Evolutionary conservation across 2,113 vertebrate genomes (phyloP), one percentile per base, ranked within the genome.

Genomic region (Spea multiplicata): DNA sequence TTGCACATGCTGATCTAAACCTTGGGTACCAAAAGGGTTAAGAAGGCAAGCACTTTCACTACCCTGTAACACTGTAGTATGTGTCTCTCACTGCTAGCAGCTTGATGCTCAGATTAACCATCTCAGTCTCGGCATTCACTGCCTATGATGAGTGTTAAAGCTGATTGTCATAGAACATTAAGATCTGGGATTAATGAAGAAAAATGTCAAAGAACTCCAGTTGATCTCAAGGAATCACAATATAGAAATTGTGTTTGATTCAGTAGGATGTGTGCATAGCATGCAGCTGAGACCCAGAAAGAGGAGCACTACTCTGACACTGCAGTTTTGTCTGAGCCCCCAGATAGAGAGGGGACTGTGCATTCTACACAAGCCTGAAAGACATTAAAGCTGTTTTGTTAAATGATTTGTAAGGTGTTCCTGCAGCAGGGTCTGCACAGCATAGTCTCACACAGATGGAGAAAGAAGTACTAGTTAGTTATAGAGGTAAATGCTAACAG

Each of bases 281-380:
- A 59, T 12, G 8, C 50, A 53, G 50, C 50, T 50, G 14, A 53
- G 14, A 53, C 48, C 13, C 30, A 52, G 45, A 53, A 64, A 72
- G 30, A 71, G 52, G 69, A 53, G 53, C 55, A 48, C 49, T 65
- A 64, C 76, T 49, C 67, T 78, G 76, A 72, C 76, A 78, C 69
- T 78, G 78, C 78, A 80, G 78, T 67, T 79, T 30, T 73, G 17
- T 30, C 48, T 46, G 48, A 48, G 76, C 59, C 7, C 14, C 3
- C 7, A 44, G 30, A 30, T 30, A 30, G 3, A 69, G 53, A 30
- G 9, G 46, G 57, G 45, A 57, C 50, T 59, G 68, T 64, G 70
- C 48, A 14, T 72, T 48, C 12, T 57, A 66, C 69, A 72, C 66
- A 66, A 61, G 46, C 45, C 30, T 65, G 57, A 46, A 52, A 61